Conservation (phyloP, 2,797 vertebrate species). For the Amblyopsis hoosieri region DNA sequence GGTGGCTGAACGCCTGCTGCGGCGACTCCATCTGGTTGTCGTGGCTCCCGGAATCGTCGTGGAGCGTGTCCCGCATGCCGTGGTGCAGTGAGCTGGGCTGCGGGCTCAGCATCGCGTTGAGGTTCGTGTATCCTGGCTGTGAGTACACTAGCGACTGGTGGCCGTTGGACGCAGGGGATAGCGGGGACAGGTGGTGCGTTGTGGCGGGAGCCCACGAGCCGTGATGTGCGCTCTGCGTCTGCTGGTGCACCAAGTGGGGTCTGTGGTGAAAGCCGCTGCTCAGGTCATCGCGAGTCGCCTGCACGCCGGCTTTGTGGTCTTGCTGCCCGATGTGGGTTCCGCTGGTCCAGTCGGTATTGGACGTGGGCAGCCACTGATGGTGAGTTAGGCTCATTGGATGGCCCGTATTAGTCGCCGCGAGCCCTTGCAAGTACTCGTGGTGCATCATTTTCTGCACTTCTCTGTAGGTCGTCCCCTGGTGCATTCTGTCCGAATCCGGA, state of each 20-base stretch:
- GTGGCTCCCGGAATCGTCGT: slow-evolving; percentile 85
- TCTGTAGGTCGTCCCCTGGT: slow-evolving; percentile 95
- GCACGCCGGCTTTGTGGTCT: slow-evolving; percentile 84
- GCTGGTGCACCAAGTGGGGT: slow-evolving; percentile 92
- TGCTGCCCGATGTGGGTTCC: slow-evolving; percentile 84
- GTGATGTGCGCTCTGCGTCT: slow-evolving; percentile 84
- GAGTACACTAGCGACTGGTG: slow-evolving; percentile 94
- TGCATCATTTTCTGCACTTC: slow-evolving; percentile 99
- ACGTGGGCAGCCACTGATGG: slow-evolving; percentile 94
- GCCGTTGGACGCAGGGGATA: slow-evolving; percentile 87
- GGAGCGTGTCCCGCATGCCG: slow-evolving; percentile 90
- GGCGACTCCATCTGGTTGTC: slow-evolving; percentile 91
- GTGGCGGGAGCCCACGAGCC: slow-evolving; percentile 89
- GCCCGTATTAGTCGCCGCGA: slow-evolving; percentile 91
- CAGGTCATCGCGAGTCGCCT: slow-evolving; percentile 86
- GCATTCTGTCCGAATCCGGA: slow-evolving; percentile 93
- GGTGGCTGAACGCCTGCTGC: slow-evolving; percentile 87
- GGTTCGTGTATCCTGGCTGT: slow-evolving; percentile 90
- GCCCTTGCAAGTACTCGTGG: slow-evolving; percentile 95
- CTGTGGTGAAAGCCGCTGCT: slow-evolving; percentile 89
- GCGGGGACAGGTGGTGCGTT: slow-evolving; percentile 90
- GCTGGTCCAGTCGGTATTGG: slow-evolving; percentile 91
- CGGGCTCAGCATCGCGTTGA: slow-evolving; percentile 92
- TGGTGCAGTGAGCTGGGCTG: slow-evolving; percentile 90
- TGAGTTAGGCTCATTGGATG: slow-evolving; percentile 94